Conservation (phyloP, 1,140 invertebrate genomes). For the Drosophila triauraria region DNA sequence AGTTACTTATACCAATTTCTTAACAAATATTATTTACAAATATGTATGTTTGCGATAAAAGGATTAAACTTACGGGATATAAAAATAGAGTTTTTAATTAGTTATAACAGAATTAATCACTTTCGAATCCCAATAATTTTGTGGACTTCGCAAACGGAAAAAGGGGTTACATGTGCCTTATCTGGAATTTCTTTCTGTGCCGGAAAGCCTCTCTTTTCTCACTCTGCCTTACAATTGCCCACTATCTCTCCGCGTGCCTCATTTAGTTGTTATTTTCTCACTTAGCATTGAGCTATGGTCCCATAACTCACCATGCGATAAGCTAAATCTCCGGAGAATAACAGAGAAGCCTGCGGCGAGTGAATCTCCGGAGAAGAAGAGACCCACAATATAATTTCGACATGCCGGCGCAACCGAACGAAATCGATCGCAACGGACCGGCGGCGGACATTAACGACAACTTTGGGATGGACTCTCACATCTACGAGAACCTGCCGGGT, state of each 20-base stretch:
- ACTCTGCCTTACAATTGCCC: not conserved
- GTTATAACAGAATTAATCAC: not conserved
- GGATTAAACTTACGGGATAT: not conserved
- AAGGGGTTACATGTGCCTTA: not conserved
- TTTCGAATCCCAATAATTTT: no score
- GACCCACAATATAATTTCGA: constrained; percentile 23
- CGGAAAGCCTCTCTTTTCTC: not conserved
- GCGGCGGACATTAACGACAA: constrained; percentile 45
- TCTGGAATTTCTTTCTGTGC: constrained; percentile 7
- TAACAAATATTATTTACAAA: not conserved
- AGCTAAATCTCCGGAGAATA: constrained; percentile 1
- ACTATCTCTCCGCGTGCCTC: constrained; percentile 3
- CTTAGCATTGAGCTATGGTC: constrained; percentile 12
- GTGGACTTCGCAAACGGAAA: not conserved
- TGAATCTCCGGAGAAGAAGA: not conserved
- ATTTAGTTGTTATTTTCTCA: constrained; percentile 15
- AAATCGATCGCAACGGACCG: constrained; percentile 18
- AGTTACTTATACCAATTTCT: no score
- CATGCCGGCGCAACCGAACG: constrained; percentile 47
- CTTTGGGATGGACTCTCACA: constrained; percentile 44
- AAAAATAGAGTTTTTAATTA: not conserved
- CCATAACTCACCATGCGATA: constrained; percentile 13
- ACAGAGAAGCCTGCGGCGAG: constrained; percentile 20
- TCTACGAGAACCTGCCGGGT: constrained; percentile 69
- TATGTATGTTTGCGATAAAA: not conserved